Evolutionary conservation across 2,888 invertebrate species (phyloP), one percentile per base, ranked within the genome.

Genomic region (Drosophila paucipuncta): DNA sequence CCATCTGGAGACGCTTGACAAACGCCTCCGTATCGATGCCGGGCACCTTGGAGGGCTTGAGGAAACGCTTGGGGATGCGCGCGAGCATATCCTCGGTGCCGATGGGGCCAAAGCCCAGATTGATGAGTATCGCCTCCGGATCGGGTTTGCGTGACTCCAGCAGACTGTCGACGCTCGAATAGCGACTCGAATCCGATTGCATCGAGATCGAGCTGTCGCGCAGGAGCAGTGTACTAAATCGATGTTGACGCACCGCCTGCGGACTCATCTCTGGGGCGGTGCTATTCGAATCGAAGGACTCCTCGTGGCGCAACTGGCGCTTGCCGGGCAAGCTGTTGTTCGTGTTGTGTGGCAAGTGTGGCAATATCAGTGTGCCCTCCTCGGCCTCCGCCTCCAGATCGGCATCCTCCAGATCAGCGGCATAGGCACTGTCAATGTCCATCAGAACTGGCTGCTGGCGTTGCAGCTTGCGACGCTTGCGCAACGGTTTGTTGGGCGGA

Each of bases 71-170:
- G 4, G 98, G 98, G 93, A 98, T 97, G 82, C 97, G 95, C 67
- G 96, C 96, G 25, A 96, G 92, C 82, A 96, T 95, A 89, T 96
- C 96, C 61, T 95, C 95, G 72, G 95, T 95, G 80, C 95, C 95
- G 67, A 95, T 94, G 11, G 96, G 97, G 0, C 97, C 97, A 92
- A 97, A 97, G 16, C 97, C 97, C 64, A 97, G 94, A 78, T 96
- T 97, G 60, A 97, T 94, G 35, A 98, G 94, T 65, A 98, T 96
- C 64, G 97, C 97, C 92, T 98, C 98, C 0, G 98, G 98, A 94
- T 98, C 98, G 30, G 97, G 97, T 90, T 96, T 96, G 47, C 98
- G 94, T 25, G 97, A 95, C 84, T 97, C 97, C 84, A 98, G 94
- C 59, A 98, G 95, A 92, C 97, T 97, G 91, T 97, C 96, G 41